Conservation (phyloP, 2,113 vertebrate species). For the Aldabrachelys gigantea region DNA sequence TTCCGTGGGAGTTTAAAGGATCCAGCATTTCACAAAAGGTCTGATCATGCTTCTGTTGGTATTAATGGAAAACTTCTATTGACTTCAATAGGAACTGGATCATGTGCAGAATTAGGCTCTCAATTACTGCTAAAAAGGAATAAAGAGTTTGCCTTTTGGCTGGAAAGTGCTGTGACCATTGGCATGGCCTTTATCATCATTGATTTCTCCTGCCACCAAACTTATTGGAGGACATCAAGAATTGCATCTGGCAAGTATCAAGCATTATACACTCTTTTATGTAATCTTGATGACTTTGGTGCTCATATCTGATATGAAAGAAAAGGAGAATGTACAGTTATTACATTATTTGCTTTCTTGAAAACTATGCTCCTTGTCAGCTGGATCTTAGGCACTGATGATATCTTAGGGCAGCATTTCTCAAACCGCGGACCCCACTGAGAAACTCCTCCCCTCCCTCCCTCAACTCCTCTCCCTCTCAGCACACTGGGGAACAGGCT, state of each 20-base stretch:
- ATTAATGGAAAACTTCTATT: rapidly evolving
- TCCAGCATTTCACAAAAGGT: neutral
- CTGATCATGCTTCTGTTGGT: neutral
- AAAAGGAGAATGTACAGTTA: rapidly evolving
- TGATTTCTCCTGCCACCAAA: neutral
- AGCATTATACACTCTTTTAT: neutral
- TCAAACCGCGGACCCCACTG: neutral
- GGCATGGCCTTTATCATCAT: neutral
- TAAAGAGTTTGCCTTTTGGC: neutral
- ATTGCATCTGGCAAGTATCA: neutral
- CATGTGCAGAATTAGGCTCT: neutral
- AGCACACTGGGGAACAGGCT: no score
- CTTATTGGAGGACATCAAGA: neutral
- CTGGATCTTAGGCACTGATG: neutral
- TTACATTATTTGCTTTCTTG: neutral
- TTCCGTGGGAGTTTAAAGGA: neutral
- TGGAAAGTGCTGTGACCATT: neutral
- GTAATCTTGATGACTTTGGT: neutral
- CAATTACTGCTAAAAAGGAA: neutral
- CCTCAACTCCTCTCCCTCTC: no score
- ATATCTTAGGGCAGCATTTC: neutral
- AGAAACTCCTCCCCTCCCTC: no score
- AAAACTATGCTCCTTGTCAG: neutral
- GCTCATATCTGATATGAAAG: neutral
- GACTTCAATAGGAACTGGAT: rapidly evolving